These are phyloP conservation scores for Struthidea cinerea DNA, from an alignment of 2,113 vertebrate species.

Conservation along the genomic window DNA sequence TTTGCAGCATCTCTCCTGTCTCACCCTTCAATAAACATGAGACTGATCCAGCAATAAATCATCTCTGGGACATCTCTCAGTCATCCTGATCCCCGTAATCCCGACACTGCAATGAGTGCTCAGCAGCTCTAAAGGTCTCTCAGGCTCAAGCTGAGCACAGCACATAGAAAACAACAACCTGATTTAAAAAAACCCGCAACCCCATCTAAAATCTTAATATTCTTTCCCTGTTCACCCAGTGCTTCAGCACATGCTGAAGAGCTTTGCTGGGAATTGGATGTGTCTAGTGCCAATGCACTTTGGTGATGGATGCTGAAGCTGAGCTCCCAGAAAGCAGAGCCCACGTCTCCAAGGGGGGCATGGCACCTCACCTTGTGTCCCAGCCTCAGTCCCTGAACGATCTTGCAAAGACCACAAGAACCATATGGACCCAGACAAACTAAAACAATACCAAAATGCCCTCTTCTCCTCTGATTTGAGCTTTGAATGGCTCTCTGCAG, in stretches of 20 bases:
- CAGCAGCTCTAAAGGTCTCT: not conserved
- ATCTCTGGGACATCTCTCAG: too few species aligned
- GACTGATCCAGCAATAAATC: too few species aligned
- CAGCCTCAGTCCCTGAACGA: not conserved
- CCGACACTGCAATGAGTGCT: not conserved
- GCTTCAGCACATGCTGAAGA: not conserved
- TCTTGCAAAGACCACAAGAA: not conserved
- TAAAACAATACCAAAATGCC: not conserved
- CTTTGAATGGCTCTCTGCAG: not conserved
- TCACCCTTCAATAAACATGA: too few species aligned
- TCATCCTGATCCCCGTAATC: too few species aligned
- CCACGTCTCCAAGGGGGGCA: fast-evolving
- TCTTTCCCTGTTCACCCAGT: not conserved
- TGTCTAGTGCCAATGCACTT: not conserved
- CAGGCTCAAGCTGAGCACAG: not conserved
- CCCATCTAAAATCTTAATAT: not conserved
- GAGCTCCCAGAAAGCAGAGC: not conserved
- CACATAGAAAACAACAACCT: not conserved
- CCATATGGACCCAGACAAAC: not conserved
- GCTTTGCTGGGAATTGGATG: not conserved
- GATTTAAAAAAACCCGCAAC: not conserved
- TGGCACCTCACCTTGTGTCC: fast-evolving
- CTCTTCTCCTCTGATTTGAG: not conserved
- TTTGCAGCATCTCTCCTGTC: too few species aligned
- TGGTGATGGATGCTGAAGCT: not conserved